A percentile compares a stretch with the other conserved stretches of the same genome.
Evolutionary conservation across 1,140 invertebrate genomes (phyloP).

Genomic region (Bombus polaris): DNA sequence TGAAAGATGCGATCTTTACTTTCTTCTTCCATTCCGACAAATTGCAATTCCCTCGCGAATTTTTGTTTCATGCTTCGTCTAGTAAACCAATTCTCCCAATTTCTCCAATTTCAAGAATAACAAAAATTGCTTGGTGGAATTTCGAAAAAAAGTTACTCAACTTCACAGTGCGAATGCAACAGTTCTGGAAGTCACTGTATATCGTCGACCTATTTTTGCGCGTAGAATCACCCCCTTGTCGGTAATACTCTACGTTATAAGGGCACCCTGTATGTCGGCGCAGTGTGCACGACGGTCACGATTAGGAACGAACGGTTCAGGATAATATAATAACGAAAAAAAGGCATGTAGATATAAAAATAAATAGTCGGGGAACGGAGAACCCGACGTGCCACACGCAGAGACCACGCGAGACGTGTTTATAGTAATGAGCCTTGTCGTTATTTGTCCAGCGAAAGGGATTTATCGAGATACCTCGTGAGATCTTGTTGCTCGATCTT

Average conservation of each 20-base stretch:
- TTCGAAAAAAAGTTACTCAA: too few relatives aligned
- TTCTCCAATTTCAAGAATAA: too few relatives aligned
- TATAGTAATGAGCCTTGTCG: slow-evolving; percentile 83
- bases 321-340: slow-evolving; percentile 66
- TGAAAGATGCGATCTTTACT: too few relatives aligned
- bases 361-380: slow-evolving; percentile 62
- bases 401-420: slow-evolving; percentile 80
- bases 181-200: too few relatives aligned
- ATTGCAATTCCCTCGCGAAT: too few relatives aligned
- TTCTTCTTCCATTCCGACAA: too few relatives aligned
- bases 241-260: neutral
- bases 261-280: slow-evolving; percentile 18
- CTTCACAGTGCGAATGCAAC: too few relatives aligned
- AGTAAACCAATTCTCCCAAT: too few relatives aligned
- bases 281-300: slow-evolving; percentile 49
- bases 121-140: too few relatives aligned
- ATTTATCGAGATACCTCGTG: slow-evolving; percentile 81
- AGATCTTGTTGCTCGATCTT: slow-evolving; percentile 77
- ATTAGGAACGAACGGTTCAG: slow-evolving; percentile 55
- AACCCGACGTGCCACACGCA: slow-evolving; percentile 75
- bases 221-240: neutral
- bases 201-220: too few relatives aligned
- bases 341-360: slow-evolving; percentile 62
- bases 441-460: slow-evolving; percentile 81
- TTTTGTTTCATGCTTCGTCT: too few relatives aligned